These are phyloP conservation scores for Shargacucullia verbasci DNA, from an alignment of 2,888 invertebrate genomes.

Conservation along the genomic window DNA sequence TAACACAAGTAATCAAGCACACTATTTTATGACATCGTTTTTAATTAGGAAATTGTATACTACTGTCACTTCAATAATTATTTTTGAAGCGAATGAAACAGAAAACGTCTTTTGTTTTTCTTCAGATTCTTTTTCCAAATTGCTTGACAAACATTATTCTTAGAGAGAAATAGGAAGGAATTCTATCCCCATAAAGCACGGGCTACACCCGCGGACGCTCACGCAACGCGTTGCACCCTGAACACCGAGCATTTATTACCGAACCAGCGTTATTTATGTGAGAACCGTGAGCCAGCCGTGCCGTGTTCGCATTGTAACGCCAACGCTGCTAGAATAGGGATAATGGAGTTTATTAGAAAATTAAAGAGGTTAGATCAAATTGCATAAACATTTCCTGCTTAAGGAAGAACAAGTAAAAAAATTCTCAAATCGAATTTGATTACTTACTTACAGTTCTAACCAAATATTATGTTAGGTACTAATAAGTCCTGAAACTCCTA, in stretches of 20 bases:
- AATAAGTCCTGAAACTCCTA: too few relatives aligned
- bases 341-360: constrained; percentile 10
- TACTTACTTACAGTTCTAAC: too few relatives aligned
- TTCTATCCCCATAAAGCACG: constrained; percentile 11
- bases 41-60: too few relatives aligned
- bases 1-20: too few relatives aligned
- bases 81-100: too few relatives aligned
- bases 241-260: constrained; percentile 55
- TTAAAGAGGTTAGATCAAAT: neutral
- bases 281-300: constrained; percentile 54
- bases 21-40: too few relatives aligned
- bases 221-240: constrained; percentile 24
- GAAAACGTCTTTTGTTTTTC: too few relatives aligned
- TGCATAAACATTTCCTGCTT: too few relatives aligned
- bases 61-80: too few relatives aligned
- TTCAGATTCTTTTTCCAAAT: neutral
- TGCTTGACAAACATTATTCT: constrained; percentile 16
- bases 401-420: too few relatives aligned
- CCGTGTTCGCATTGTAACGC: constrained; percentile 40
- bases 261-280: constrained; percentile 64
- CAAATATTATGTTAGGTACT: too few relatives aligned
- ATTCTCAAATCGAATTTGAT: too few relatives aligned
- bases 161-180: constrained; percentile 9
- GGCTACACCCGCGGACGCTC: constrained; percentile 19
- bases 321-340: constrained; percentile 11